These are phyloP conservation scores for Pollimyrus isidori DNA, from an alignment of 2,113 vertebrate species.

Conservation along the genomic window DNA sequence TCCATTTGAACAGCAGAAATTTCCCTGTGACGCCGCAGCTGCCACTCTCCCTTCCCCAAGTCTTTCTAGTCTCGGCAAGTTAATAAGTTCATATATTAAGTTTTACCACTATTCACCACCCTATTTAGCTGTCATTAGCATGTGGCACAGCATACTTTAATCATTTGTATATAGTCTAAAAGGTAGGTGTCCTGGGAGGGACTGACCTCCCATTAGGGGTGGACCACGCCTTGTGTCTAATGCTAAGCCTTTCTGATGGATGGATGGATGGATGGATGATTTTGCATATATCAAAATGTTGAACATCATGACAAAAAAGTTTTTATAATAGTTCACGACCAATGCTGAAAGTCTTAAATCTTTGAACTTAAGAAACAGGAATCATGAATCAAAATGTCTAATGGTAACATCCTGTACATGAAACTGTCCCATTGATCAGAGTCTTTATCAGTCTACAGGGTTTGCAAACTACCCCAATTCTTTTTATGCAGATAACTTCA, in stretches of 20 bases:
- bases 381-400: not conserved
- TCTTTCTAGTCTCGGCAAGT: not conserved
- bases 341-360: not conserved
- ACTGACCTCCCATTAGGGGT: not conserved
- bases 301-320: not conserved
- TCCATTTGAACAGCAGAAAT: not conserved
- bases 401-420: not conserved
- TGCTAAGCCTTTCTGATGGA: not conserved
- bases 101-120: not conserved
- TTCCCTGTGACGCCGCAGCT: not conserved
- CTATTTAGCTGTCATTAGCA: not conserved
- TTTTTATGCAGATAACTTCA: no score
- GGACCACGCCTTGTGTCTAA: not conserved
- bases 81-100: not conserved
- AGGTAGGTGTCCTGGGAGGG: not conserved
- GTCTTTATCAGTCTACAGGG: not conserved
- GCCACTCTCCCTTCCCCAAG: not conserved
- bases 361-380: not conserved
- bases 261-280: not conserved
- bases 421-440: not conserved
- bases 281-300: not conserved
- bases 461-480: no score
- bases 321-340: not conserved
- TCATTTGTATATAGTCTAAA: not conserved
- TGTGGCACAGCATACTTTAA: not conserved